phyloP scores from a whole-genome alignment of 2,888 invertebrate species.

The Platycheirus albimanus region DNA sequence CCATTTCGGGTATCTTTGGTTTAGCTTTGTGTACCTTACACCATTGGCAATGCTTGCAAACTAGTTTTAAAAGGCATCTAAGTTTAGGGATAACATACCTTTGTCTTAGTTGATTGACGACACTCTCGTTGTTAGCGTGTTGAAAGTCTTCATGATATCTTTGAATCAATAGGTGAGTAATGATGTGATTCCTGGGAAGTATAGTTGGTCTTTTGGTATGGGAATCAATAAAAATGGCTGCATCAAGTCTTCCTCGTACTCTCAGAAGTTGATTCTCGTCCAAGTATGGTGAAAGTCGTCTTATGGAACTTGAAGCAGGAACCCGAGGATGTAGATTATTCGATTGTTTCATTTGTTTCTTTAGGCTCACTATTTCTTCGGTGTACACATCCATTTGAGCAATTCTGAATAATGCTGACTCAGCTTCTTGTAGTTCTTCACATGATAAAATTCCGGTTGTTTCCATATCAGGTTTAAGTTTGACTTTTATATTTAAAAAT shows the following conservation, averaged over 20 bases:
- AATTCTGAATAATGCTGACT: neutral
- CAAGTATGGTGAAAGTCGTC: neutral
- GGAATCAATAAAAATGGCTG: neutral
- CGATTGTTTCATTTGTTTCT: neutral
- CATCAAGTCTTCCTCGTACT: too few species aligned
- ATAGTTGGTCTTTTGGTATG: neutral
- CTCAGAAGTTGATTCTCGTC: neutral
- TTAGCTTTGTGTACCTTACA: neutral
- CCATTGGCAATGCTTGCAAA: neutral
- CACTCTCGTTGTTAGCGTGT: neutral
- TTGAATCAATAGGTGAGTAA: neutral
- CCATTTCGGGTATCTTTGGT: neutral
- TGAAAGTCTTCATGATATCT: neutral
- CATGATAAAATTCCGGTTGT: neutral
- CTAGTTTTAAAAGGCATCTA: neutral
- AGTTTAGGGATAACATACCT: slow-evolving; percentile 5
- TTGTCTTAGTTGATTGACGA: neutral
- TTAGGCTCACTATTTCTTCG: neutral
- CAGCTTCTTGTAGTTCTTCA: neutral
- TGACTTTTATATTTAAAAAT: neutral
- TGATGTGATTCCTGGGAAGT: neutral
- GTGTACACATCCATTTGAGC: too few species aligned
- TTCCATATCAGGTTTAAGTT: neutral
- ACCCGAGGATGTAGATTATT: neutral
- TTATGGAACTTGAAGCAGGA: neutral